Base-by-base conservation (phyloP, 2,113 vertebrate genomes). In the Lepus timidus region DNA sequence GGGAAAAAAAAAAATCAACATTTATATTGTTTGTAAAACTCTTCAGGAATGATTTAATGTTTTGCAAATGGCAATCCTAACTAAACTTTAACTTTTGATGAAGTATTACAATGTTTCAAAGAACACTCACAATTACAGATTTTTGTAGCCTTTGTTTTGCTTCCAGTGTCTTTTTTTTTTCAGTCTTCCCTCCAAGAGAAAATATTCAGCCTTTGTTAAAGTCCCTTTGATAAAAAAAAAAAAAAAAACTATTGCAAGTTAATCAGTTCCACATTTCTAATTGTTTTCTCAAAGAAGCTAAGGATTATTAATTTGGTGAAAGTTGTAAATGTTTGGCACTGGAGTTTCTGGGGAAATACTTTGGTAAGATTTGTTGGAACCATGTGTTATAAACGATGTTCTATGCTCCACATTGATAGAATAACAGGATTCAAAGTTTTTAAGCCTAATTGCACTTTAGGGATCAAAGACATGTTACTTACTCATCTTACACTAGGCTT, bases 231-330 rank as follows among this genome's bases (percentile, higher is more conserved):
- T 93, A 6, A 36, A 73, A 71, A 71, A 71, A 67, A 67, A 39
- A 67, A 67, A 95, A 90, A 93, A 95, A 90, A 31, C 27, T 25
- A 89, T 96, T 89, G 78, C 62, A 96, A 95, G 52, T 61, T 98
- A 98, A 98, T 96, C 96, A 97, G 9, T 97, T 97, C 93, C 96
- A 97, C 94, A 81, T 80, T 97, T 86, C 49, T 97, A 96, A 98
- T 98, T 98, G 94, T 95, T 97, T 98, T 98, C 93, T 97, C 80
- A 91, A 85, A 95, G 94, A 97, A 97, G 82, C 65, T 96, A 96
- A 97, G 94, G 95, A 94, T 98, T 97, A 97, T 97, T 97, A 96
- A 97, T 97, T 96, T 97, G 95, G 94, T 97, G 95, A 95, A 96
- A 95, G 94, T 94, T 91, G 62, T 96, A 95, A 94, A 92, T 95